These are phyloP conservation scores for Clivina fossor DNA, from an alignment of 2,888 invertebrate species.

Conservation along the genomic window DNA sequence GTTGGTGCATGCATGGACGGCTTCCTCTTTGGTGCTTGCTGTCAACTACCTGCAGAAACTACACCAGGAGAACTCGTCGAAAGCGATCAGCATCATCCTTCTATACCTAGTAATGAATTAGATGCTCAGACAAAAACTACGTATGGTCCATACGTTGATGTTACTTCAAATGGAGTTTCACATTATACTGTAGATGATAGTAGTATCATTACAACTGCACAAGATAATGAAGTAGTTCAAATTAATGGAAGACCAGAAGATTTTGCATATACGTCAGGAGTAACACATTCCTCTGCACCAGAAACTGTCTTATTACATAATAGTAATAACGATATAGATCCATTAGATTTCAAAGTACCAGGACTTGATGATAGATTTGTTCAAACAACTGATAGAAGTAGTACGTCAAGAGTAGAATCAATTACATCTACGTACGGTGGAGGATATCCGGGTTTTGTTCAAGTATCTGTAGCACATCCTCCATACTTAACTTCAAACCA, in stretches of 20 bases:
- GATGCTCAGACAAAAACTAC: slow-evolving; percentile 23
- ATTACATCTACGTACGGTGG: slow-evolving; percentile 43
- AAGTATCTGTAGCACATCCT: slow-evolving; percentile 49
- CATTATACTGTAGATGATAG: slow-evolving; percentile 52
- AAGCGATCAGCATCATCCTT: slow-evolving; percentile 39
- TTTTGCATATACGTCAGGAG: slow-evolving; percentile 47
- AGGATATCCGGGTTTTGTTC: slow-evolving; percentile 44
- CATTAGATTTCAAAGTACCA: slow-evolving; percentile 46
- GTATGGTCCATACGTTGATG: slow-evolving; percentile 49
- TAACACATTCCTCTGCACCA: slow-evolving; percentile 54
- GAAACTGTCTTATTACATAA: slow-evolving; percentile 65
- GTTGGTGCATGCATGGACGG: slow-evolving; percentile 92
- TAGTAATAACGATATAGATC: slow-evolving; percentile 55
- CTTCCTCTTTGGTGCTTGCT: slow-evolving; percentile 89
- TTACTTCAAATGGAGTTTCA: slow-evolving; percentile 60
- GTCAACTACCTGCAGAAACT: slow-evolving; percentile 66
- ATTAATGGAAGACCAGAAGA: slow-evolving; percentile 42
- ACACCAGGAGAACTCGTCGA: slow-evolving; percentile 47
- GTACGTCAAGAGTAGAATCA: slow-evolving; percentile 33
- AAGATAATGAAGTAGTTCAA: slow-evolving; percentile 50
- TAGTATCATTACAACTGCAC: slow-evolving; percentile 48
- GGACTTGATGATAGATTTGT: slow-evolving; percentile 42
- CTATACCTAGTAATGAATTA: slow-evolving; percentile 42
- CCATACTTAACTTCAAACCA: slow-evolving; percentile 46
- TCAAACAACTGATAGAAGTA: slow-evolving; percentile 44